Evolutionary conservation across 2,888 invertebrate species (phyloP), one percentile per base, ranked within the genome.

Genomic region (Protodeltote pygarga): DNA sequence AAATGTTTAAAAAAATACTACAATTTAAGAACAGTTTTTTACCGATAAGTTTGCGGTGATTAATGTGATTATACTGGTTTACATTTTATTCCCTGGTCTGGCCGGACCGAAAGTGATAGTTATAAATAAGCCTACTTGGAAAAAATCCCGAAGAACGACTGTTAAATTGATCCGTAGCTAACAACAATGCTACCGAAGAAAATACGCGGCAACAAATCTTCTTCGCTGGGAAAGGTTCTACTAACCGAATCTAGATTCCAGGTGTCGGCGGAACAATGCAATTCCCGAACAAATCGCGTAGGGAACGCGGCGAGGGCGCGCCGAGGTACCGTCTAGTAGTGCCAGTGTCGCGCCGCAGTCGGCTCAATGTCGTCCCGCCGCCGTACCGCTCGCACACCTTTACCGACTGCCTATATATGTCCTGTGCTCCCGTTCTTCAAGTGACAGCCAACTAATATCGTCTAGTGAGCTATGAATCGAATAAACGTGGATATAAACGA

Each of bases 171-270:
- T 69, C 54, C 59, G 53, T 48, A 51, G 55, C 51, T 71, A 58
- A 57, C 58, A 58, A 65, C 47, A 58, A 53, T 64, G 64, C 47
- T 29, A 39, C 33, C 32, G 41, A 40, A 65, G 50, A 63, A 72
- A 67, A 59, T 61, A 58, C 68, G 53, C 53, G 69, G 62, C 69
- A 72, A 77, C 78, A 80, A 82, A 79, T 81, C 76, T 79, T 71
- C 71, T 76, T 74, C 58, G 29, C 55, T 33, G 68, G 63, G 71
- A 73, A 72, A 73, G 71, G 77, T 74, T 72, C 71, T 70, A 69
- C 82, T 81, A 83, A 83, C 85, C 80, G 75, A 87, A 87, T 87
- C 81, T 83, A 81, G 86, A 87, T 81, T 87, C 81, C 88, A 87
- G 88, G 85, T 89, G 87, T 79, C 80, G 75, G 63, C 75, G 78